These are phyloP conservation scores for Salmo trutta DNA, from an alignment of 2,797 vertebrate species.

Conservation along the genomic window DNA sequence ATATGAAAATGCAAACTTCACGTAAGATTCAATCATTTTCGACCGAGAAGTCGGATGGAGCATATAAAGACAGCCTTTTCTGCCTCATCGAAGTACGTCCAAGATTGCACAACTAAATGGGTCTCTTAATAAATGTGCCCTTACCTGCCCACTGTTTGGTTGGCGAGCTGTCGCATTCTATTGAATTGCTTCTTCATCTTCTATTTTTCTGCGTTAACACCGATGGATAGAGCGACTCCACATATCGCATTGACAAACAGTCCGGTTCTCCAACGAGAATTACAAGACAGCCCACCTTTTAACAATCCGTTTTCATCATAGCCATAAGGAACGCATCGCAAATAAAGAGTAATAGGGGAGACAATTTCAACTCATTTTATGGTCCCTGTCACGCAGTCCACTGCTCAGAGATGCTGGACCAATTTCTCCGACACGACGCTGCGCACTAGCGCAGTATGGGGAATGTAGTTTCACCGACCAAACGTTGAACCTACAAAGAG, in stretches of 20 bases:
- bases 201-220: constrained; percentile 72
- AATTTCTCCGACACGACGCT: constrained; percentile 69
- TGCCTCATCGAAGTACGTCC: background rate
- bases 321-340: constrained; percentile 24
- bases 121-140: background rate
- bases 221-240: constrained; percentile 59
- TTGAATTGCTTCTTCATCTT: constrained; percentile 99
- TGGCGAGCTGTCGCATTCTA: constrained; percentile 97
- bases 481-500: background rate
- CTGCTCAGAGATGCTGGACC: constrained; percentile 67
- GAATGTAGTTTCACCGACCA: constrained; percentile 66
- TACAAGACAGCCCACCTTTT: constrained; percentile 44
- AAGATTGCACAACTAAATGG: background rate
- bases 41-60: background rate
- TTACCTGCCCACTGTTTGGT: constrained; percentile 96
- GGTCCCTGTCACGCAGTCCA: constrained; percentile 50
- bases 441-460: constrained; percentile 70
- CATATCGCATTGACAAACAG: constrained; percentile 68
- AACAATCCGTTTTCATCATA: constrained; percentile 40
- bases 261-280: constrained; percentile 56
- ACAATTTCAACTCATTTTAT: constrained; percentile 58
- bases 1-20: background rate
- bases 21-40: background rate
- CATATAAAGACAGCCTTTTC: background rate
- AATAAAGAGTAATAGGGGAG: background rate